These are phyloP conservation scores for Rhabdornis inornatus DNA, from an alignment of 2,113 vertebrate genomes.

Conservation along the genomic window DNA sequence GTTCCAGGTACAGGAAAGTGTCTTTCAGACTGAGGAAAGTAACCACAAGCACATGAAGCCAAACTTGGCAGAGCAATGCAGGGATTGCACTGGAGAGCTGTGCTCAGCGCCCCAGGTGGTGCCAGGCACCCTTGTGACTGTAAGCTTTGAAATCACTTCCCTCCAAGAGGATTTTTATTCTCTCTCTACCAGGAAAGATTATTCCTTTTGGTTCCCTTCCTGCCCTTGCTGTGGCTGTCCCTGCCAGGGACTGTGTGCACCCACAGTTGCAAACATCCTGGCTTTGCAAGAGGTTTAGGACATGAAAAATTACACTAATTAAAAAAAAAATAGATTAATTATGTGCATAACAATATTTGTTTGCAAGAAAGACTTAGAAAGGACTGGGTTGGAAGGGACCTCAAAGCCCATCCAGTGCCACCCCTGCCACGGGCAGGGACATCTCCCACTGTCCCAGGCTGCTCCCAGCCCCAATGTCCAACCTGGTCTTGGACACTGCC, in stretches of 20 bases:
- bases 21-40: background rate
- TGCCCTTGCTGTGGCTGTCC: background rate
- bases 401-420: background rate
- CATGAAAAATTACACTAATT: background rate
- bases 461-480: background rate
- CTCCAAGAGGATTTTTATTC: background rate
- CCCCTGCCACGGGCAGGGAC: background rate
- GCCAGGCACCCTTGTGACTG: background rate
- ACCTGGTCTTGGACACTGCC: background rate
- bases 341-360: background rate
- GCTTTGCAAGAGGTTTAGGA: background rate
- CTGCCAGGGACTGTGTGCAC: background rate
- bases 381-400: background rate
- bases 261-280: background rate
- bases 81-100: background rate
- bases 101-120: background rate
- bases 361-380: background rate
- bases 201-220: background rate
- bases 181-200: background rate
- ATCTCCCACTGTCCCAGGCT: background rate
- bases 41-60: background rate
- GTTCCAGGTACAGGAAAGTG: background rate
- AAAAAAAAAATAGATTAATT: background rate
- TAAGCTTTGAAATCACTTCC: background rate
- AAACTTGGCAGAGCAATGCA: background rate